Base-by-base conservation (phyloP, 2,113 vertebrate species). In the Anarhynchus alexandrinus region DNA sequence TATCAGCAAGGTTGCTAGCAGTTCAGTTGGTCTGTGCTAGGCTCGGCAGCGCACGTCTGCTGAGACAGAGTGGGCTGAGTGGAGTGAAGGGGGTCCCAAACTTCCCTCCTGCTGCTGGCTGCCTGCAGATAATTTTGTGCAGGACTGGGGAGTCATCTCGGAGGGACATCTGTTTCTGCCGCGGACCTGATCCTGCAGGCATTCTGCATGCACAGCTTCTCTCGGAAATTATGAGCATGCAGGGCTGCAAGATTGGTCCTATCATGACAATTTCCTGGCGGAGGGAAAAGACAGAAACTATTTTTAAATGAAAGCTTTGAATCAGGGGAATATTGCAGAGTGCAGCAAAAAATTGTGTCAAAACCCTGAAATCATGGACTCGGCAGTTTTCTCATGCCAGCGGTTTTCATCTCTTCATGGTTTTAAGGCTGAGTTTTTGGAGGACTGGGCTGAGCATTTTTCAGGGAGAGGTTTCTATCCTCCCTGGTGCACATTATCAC, bases 251-350 rank as follows among this genome's bases (percentile, higher is more conserved):
- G 72, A 52, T 58, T 70, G 42, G 40, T 90, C 65, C 87, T 92
- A 29, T 94, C 88, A 64, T 55, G 91, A 69, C 71, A 65, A 90
- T 96, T 96, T 96, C 72, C 79, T 95, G 82, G 81, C 66, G 73
- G 86, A 92, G 61, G 45, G 81, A 90, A 84, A 86, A 90, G 64
- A 73, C 52, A 89, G 61, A 93, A 89, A 82, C 84, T 94, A 69
- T 91, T 95, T 96, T 97, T 45, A 97, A 97, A 96, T 94, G 30
- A 88, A 94, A 82, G 62, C 94, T 96, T 97, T 95, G 86, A 94
- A 95, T 97, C 40, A 54, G 73, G 94, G 64, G 86, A 90, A 82
- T 97, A 97, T 80, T 97, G 94, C 90, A 88, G 91, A 94, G 90
- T 64, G 70, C 81, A 88, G 88, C 90, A 95, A 96, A 92, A 96